phyloP scores from a whole-genome alignment of 2,797 vertebrate genomes.

The Petrocephalus sullivani region DNA sequence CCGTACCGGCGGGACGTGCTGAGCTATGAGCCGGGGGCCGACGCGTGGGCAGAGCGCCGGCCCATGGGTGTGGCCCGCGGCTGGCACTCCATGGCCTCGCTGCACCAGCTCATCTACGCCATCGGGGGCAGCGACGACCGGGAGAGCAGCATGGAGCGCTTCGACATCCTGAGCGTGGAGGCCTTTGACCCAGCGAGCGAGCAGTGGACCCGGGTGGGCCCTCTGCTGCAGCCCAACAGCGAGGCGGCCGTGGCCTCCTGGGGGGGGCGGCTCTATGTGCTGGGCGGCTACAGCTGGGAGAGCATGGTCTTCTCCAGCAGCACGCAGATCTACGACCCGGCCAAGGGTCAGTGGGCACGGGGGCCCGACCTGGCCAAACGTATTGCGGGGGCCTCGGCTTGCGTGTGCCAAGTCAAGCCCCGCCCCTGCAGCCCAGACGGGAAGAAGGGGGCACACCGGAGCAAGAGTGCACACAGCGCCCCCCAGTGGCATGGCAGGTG shows the following conservation, averaged over 20 bases:
- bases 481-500: constrained; percentile 34
- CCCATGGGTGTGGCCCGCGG: constrained; percentile 80
- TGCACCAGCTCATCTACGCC: constrained; percentile 78
- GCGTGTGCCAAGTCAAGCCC: constrained; percentile 74
- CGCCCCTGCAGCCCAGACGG: constrained; percentile 53
- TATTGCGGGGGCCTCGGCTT: constrained; percentile 81
- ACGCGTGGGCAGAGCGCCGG: constrained; percentile 74
- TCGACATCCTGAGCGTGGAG: constrained; percentile 85
- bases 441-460: constrained; percentile 49
- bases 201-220: constrained; percentile 80
- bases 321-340: constrained; percentile 78
- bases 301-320: constrained; percentile 78
- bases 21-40: constrained; percentile 69
- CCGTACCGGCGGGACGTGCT: constrained; percentile 84
- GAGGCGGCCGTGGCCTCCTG: constrained; percentile 82
- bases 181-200: constrained; percentile 76
- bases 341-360: constrained; percentile 71
- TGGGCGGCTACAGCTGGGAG: constrained; percentile 96
- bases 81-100: constrained; percentile 94
- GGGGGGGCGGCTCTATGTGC: constrained; percentile 78
- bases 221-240: constrained; percentile 80
- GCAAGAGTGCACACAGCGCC: constrained; percentile 31
- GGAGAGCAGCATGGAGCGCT: constrained; percentile 81
- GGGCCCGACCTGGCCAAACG: constrained; percentile 80
- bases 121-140: constrained; percentile 86